Base-by-base conservation (phyloP, 2,113 vertebrate species). In the cat (Felis catus) region DNA sequence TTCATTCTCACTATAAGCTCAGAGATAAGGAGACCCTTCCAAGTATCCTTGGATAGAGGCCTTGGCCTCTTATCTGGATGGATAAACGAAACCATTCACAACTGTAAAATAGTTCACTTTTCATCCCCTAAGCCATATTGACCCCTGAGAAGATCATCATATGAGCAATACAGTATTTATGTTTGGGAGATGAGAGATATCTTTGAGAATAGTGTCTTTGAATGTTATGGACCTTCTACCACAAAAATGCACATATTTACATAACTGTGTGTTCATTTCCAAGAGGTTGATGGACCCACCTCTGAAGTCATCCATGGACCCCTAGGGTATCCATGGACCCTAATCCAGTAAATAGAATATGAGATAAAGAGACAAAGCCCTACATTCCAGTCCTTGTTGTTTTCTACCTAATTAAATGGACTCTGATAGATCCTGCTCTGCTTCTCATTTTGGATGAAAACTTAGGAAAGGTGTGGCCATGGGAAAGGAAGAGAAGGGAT, bases 171-270 rank as follows among this genome's bases (percentile, higher is more conserved):
- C 1, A 48, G 23, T 8, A 36, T 83, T 93, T 25, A 36, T 45
- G 21, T 73, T 89, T n/a, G 21, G 14, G 18, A 14, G 13, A 25
- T 81, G n/a, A 91, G 68, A 91, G 33, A 68, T 66, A 83, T 14
- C 55, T 94, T 89, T 95, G 74, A 71, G 95, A 94, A 88, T 68
- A 58, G 10, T 76, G 3, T 74, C 48, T 76, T 95, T 79, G 45
- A 91, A 76, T 65, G 1, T 45, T 85, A 25, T 88, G 13, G 3
- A 51, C 21, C 33, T 45, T 96, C 15, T 68, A 10, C 36, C 33
- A 91, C 33, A 91, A 89, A 95, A 84, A 31, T 23, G 2, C 29
- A 86, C 41, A 36, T 66, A 74, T 79, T 94, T 97, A 89, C 4
- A 61, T 89, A 85, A 23, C 48, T 81, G 4, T n/a, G 15, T 83